phyloP scores from a whole-genome alignment of 2,888 invertebrate genomes.

The Hypolimnas misippus region DNA sequence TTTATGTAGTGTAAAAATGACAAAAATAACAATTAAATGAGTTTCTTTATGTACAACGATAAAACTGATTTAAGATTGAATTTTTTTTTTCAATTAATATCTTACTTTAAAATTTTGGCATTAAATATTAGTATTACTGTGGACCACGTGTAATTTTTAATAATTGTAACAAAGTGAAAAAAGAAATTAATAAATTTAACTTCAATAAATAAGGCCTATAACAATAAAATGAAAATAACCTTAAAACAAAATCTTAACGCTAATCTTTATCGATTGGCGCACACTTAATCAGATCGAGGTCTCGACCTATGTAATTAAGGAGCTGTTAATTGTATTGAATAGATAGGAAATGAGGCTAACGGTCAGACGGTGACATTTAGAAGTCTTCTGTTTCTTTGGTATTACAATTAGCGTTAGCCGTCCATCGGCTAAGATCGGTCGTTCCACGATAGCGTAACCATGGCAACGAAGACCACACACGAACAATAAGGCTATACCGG shows the following conservation, averaged over 20 bases:
- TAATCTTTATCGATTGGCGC: neutral
- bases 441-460: conserved; percentile 60
- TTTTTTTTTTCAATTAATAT: too few species aligned
- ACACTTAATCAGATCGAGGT: conserved; percentile 19
- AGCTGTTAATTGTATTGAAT: conserved; percentile 35
- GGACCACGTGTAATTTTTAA: too few species aligned
- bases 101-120: too few species aligned
- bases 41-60: too few species aligned
- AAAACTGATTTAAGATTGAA: too few species aligned
- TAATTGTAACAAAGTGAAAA: too few species aligned
- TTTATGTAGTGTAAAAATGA: too few species aligned
- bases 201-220: neutral
- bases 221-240: neutral
- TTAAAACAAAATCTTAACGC: neutral
- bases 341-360: conserved; percentile 51
- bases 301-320: conserved; percentile 33
- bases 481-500: conserved; percentile 59
- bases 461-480: conserved; percentile 80
- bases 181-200: neutral
- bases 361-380: conserved; percentile 68
- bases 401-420: conserved; percentile 76
- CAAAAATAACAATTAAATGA: too few species aligned
- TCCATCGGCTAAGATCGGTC: conserved; percentile 71
- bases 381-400: conserved; percentile 52
- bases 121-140: too few species aligned